These are phyloP conservation scores for Thinocorus orbignyianus DNA, from an alignment of 2,113 vertebrate species.

Conservation along the genomic window DNA sequence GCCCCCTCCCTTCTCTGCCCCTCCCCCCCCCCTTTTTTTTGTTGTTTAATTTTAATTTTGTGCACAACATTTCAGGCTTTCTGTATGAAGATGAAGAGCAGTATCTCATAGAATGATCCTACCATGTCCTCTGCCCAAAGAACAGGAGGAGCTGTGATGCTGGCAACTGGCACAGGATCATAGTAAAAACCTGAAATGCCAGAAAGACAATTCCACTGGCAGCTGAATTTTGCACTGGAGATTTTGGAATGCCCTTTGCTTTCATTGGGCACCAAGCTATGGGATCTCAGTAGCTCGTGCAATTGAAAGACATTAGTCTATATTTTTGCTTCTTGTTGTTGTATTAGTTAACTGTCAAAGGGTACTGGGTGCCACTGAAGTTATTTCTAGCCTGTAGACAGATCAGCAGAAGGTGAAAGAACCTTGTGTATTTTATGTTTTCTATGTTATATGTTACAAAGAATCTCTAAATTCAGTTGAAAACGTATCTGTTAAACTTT, in stretches of 20 bases:
- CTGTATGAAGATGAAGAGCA: not conserved
- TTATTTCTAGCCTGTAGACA: not conserved
- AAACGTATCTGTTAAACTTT: not conserved
- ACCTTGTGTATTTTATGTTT: not conserved
- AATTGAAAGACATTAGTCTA: not conserved
- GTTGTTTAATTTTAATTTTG: not conserved
- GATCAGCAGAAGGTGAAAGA: not conserved
- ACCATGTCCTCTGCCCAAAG: not conserved
- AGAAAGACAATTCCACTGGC: not conserved
- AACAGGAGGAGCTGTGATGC: not conserved
- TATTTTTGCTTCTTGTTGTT: not conserved
- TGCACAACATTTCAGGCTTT: not conserved
- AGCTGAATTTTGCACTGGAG: not conserved
- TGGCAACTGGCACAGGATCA: not conserved
- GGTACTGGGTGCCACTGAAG: not conserved
- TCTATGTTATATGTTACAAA: not conserved
- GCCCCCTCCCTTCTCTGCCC: no score
- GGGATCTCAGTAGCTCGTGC: not conserved
- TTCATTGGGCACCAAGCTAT: not conserved
- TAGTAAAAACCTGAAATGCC: not conserved
- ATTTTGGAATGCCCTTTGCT: not conserved
- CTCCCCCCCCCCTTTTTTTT: not conserved
- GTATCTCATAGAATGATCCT: not conserved
- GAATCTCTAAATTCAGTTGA: not conserved
- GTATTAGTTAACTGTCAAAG: not conserved